Conservation (phyloP, 2,797 vertebrate genomes). For the Macropus fuliginosus region DNA sequence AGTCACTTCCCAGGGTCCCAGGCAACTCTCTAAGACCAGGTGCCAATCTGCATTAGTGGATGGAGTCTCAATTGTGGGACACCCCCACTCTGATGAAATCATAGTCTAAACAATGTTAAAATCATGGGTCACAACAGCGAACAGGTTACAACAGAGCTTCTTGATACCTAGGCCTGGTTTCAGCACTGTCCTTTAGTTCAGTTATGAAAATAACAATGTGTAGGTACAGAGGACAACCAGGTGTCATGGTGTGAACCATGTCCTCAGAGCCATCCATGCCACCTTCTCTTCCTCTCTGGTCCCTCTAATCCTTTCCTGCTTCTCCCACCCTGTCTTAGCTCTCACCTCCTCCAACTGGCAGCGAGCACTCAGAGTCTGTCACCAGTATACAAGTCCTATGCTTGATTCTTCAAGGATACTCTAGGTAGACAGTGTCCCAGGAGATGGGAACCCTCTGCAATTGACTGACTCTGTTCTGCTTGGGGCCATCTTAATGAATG, state of each 20-base stretch:
- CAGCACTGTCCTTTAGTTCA: not conserved
- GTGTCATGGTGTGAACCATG: not conserved
- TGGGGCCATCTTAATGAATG: not conserved
- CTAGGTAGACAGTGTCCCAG: not conserved
- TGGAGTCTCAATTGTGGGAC: not conserved
- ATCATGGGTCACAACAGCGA: not conserved
- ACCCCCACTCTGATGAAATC: not conserved
- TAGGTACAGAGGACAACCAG: not conserved
- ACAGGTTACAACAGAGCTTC: not conserved
- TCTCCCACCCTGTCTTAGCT: not conserved
- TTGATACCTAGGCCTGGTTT: not conserved
- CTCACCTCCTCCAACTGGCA: not conserved
- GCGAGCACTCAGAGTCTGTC: not conserved
- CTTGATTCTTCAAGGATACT: not conserved
- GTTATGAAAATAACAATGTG: not conserved
- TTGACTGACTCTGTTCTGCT: not conserved
- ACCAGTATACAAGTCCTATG: not conserved
- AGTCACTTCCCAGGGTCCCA: not conserved
- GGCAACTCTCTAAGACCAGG: not conserved
- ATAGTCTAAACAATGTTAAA: not conserved
- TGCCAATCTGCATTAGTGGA: not conserved
- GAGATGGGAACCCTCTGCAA: not conserved
- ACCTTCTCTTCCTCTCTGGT: not conserved
- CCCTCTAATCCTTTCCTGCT: not conserved
- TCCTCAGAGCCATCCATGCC: not conserved